Conservation (phyloP, 2,797 vertebrate species). For the Trematomus bernacchii region DNA sequence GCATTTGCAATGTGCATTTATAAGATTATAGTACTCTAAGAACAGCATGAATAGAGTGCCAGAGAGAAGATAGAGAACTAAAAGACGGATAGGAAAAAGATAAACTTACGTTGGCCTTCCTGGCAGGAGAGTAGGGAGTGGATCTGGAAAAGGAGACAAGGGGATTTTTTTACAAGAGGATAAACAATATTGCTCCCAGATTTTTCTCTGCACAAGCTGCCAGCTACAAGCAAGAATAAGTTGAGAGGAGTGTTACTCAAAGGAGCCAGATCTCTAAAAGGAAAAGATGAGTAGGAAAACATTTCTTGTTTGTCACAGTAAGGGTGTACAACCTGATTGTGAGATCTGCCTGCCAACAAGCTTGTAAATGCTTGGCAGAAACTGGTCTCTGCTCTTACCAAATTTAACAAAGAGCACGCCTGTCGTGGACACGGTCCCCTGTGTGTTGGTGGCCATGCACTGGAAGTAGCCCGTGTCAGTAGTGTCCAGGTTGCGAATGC, state of each 20-base stretch:
- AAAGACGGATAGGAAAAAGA: slow-evolving; percentile 57
- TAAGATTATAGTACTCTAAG: too few relatives aligned
- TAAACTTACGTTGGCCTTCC: slow-evolving; percentile 93
- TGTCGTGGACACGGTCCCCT: slow-evolving; percentile 93
- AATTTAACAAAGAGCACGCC: slow-evolving; percentile 98
- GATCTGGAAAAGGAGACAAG: slow-evolving; percentile 88
- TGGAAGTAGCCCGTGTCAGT: slow-evolving; percentile 99
- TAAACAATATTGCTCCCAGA: slow-evolving; percentile 78
- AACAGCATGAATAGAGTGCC: slow-evolving; percentile 24
- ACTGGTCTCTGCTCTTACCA: slow-evolving; percentile 82
- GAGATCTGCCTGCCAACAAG: slow-evolving; percentile 9
- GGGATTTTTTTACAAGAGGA: slow-evolving; percentile 69
- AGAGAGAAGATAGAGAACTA: slow-evolving; percentile 19
- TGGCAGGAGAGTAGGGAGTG: slow-evolving; percentile 92
- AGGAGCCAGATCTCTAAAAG: slow-evolving; percentile 35
- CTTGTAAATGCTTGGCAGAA: not conserved
- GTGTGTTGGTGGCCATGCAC: slow-evolving; percentile 92
- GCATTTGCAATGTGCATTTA: not conserved
- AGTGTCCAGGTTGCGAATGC: slow-evolving; percentile 97
- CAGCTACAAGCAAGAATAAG: slow-evolving; percentile 58
- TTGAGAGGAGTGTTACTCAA: slow-evolving; percentile 21
- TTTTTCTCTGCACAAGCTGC: slow-evolving; percentile 57
- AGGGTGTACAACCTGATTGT: slow-evolving; percentile 6
- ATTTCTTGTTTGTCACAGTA: slow-evolving; percentile 27
- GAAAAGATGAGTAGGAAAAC: slow-evolving; percentile 29